These are phyloP conservation scores for Bryconaethiops microstoma DNA, from an alignment of 2,797 vertebrate species.

Conservation along the genomic window DNA sequence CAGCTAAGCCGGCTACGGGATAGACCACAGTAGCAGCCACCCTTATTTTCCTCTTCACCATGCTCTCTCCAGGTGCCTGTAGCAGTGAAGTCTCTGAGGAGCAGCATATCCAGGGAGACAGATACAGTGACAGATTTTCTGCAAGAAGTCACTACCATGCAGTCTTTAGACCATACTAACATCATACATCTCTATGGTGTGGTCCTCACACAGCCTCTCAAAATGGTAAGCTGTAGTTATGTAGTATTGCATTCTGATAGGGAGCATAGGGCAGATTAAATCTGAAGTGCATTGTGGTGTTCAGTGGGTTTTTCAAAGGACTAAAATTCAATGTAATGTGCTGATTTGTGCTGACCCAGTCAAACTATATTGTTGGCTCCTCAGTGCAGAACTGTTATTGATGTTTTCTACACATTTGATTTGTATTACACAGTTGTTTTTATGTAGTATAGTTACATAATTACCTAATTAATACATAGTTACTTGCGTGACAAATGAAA, in stretches of 20 bases:
- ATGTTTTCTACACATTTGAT: background rate
- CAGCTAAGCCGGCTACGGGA: background rate
- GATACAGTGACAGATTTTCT: constrained; percentile 85
- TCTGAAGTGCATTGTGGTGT: background rate
- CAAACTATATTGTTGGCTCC: too few species aligned
- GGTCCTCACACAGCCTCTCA: constrained; percentile 86
- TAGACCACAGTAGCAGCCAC: background rate
- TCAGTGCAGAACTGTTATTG: background rate
- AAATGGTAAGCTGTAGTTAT: constrained; percentile 81
- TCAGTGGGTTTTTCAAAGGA: background rate
- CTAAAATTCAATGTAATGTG: too few species aligned
- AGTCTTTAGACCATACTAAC: constrained; percentile 85
- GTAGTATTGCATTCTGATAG: background rate
- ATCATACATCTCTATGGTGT: constrained; percentile 88
- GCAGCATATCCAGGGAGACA: constrained; percentile 67
- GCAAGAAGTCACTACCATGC: constrained; percentile 87
- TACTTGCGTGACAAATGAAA: background rate
- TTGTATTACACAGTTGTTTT: background rate
- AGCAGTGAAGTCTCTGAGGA: constrained; percentile 81
- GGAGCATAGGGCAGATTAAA: too few species aligned
- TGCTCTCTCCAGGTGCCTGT: constrained; percentile 73
- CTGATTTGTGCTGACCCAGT: too few species aligned
- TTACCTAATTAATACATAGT: background rate
- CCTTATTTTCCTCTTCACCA: background rate
- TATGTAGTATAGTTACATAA: background rate